Percentiles rank a stretch among this genome's conserved stretches.
These are phyloP conservation scores for Anguilla megastoma DNA, from an alignment of 2,797 vertebrate genomes.

Conservation along the genomic window DNA sequence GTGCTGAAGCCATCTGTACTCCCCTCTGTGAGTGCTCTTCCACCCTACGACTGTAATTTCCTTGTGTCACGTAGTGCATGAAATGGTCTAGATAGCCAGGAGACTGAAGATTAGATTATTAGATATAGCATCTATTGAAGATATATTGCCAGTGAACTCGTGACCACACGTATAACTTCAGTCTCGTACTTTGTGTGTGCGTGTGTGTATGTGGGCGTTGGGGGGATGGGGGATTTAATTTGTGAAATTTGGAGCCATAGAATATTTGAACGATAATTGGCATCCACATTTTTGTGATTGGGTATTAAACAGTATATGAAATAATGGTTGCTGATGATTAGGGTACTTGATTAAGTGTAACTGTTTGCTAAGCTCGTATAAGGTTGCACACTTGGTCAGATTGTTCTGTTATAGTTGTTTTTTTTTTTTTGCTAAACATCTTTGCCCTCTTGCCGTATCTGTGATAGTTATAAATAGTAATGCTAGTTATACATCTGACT, in stretches of 20 bases:
- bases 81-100: background rate
- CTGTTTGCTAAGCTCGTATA: background rate
- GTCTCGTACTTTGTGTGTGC: too few species aligned
- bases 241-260: too few species aligned
- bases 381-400: background rate
- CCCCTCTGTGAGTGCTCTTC: slow-evolving; percentile 70
- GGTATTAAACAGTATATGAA: too few species aligned
- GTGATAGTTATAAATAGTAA: background rate
- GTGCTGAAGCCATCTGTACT: slow-evolving; percentile 74
- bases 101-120: background rate
- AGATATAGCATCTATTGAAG: too few species aligned
- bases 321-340: too few species aligned
- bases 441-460: background rate
- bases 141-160: too few species aligned
- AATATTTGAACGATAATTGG: too few species aligned
- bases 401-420: background rate
- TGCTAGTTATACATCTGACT: background rate
- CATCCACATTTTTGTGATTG: too few species aligned
- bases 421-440: background rate
- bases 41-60: background rate
- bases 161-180: too few species aligned
- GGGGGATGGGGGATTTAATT: too few species aligned
- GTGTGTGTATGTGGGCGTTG: too few species aligned
- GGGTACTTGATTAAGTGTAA: background rate
- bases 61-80: background rate